A percentile compares a stretch with the other conserved stretches of the same genome.
These are phyloP conservation scores for Drosophila nigrodunni DNA, from an alignment of 1,140 invertebrate genomes.

Conservation along the genomic window DNA sequence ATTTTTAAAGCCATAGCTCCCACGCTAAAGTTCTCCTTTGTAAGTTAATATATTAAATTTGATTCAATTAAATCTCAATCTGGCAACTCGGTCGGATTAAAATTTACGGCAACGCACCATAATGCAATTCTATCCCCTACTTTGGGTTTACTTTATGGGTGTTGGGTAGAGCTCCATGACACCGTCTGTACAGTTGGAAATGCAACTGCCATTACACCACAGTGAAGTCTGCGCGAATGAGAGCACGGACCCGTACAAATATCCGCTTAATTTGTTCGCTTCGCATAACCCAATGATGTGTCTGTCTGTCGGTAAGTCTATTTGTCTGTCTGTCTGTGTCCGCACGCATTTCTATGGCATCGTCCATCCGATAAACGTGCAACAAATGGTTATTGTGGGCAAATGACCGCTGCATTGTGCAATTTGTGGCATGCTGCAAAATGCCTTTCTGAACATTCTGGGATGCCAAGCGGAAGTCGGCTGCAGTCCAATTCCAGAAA, in stretches of 20 bases:
- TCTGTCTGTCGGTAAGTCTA: slow-evolving; percentile 1
- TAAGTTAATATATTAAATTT: slow-evolving; percentile 65
- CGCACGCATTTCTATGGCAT: slow-evolving; percentile 40
- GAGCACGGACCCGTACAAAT: slow-evolving; percentile 10
- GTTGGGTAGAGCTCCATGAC: neutral
- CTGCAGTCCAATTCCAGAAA: slow-evolving; percentile 54
- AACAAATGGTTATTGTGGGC: slow-evolving; percentile 65
- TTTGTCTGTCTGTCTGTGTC: neutral
- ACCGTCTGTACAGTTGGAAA: slow-evolving; percentile 4
- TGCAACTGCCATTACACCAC: slow-evolving; percentile 6
- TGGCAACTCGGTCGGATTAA: slow-evolving; percentile 15
- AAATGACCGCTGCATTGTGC: slow-evolving; percentile 58
- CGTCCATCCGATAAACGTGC: slow-evolving; percentile 19
- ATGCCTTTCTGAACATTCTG: slow-evolving; percentile 19
- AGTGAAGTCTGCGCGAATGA: neutral
- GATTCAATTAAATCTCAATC: slow-evolving; percentile 67
- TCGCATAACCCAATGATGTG: slow-evolving; percentile 38
- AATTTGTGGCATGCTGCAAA: slow-evolving; percentile 40
- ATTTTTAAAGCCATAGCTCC: slow-evolving; percentile 50
- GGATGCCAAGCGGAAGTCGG: slow-evolving; percentile 68
- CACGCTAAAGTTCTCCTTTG: slow-evolving; percentile 61
- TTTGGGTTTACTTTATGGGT: neutral
- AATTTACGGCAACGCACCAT: slow-evolving; percentile 16
- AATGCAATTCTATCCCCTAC: slow-evolving; percentile 7
- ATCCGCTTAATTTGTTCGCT: slow-evolving; percentile 46